Conservation (phyloP, 2,888 invertebrate species). For the Polietes domitor region DNA sequence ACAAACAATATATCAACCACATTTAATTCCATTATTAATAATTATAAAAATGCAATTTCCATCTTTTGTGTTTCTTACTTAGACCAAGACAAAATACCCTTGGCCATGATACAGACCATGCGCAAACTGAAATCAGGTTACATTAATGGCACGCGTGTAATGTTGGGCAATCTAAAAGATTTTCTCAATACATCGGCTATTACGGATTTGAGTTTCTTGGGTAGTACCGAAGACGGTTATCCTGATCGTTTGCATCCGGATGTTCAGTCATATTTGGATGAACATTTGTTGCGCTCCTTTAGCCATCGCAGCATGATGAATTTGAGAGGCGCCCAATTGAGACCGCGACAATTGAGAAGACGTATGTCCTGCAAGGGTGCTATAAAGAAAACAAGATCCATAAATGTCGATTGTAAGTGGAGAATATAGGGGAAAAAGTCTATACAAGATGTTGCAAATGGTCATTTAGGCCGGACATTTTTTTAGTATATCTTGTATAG, state of each 20-base stretch:
- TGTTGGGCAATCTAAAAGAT: slow-evolving; percentile 95
- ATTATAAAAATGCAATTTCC: no score
- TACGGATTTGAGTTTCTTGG: slow-evolving; percentile 97
- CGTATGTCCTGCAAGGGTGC: slow-evolving; percentile 95
- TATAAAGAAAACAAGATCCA: slow-evolving; percentile 95
- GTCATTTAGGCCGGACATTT: no score
- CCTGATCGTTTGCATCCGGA: slow-evolving; percentile 92
- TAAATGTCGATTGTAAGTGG: slow-evolving; percentile 95
- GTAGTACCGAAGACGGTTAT: slow-evolving; percentile 94
- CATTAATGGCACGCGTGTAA: slow-evolving; percentile 98
- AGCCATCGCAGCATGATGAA: slow-evolving; percentile 87
- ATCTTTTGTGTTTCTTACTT: background rate
- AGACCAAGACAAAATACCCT: slow-evolving; percentile 95
- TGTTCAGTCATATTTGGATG: slow-evolving; percentile 93
- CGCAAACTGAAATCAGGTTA: slow-evolving; percentile 99
- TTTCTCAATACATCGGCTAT: slow-evolving; percentile 99
- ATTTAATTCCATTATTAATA: background rate
- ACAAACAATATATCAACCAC: background rate
- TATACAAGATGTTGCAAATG: background rate
- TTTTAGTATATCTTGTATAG: no score
- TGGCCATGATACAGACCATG: slow-evolving; percentile 98
- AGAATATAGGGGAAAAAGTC: no score
- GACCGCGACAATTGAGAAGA: slow-evolving; percentile 84
- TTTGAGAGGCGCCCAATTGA: slow-evolving; percentile 81
- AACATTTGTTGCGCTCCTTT: slow-evolving; percentile 90